A percentile compares a stretch with the other conserved stretches of the same genome.
Evolutionary conservation across 30 jellyfish, hydroid and myxozoan species (phyloP).

Genomic region (Turritopsis rubra): DNA sequence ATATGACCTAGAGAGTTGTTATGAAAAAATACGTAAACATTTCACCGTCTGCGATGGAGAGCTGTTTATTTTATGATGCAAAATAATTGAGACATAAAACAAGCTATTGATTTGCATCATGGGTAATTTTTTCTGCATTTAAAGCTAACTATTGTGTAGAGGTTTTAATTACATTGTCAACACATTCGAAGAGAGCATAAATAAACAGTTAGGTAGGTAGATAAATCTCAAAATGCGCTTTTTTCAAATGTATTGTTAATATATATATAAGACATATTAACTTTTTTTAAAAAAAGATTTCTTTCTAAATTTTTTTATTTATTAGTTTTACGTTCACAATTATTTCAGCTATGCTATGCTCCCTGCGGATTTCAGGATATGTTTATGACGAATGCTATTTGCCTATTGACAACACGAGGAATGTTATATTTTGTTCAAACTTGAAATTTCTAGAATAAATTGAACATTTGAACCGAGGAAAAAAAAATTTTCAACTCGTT

Average conservation of each 20-base stretch:
- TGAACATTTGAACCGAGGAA: too few relatives aligned
- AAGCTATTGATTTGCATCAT: neutral
- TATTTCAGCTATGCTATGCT: neutral
- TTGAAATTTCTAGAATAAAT: neutral
- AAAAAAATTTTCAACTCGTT: too few relatives aligned
- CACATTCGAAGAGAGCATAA: neutral
- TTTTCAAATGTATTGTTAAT: too few relatives aligned
- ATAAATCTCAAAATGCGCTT: neutral
- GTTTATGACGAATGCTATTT: neutral
- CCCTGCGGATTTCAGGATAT: neutral
- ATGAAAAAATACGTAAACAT: neutral
- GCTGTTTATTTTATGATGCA: neutral
- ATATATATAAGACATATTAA: neutral
- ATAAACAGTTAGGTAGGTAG: neutral
- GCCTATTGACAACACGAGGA: neutral
- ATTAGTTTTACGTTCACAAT: neutral
- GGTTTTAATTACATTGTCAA: neutral
- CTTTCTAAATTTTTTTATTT: too few relatives aligned
- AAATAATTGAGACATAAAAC: neutral
- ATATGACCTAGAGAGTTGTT: neutral
- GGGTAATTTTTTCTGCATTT: neutral
- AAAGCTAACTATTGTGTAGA: neutral
- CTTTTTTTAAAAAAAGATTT: neutral
- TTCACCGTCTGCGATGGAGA: neutral
- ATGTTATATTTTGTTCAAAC: neutral